Conservation (phyloP, 2,888 invertebrate species). For the Dynastes tityus region DNA sequence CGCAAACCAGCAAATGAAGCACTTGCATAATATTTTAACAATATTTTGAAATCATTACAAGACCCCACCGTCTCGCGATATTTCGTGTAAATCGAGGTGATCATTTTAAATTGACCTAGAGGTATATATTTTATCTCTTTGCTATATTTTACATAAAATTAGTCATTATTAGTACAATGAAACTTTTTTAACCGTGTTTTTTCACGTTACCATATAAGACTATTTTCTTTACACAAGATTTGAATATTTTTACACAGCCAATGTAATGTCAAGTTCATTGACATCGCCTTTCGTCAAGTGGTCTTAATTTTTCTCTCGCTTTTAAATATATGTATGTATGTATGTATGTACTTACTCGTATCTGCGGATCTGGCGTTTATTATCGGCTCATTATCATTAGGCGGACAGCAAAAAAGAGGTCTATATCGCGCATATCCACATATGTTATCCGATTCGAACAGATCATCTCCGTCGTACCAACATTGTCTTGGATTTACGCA, state of each 20-base stretch:
- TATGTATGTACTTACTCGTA: conserved; percentile 11
- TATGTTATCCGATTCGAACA: conserved; percentile 27
- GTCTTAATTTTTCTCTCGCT: not conserved
- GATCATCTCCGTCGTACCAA: conserved; percentile 32
- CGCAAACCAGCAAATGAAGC: too few species aligned
- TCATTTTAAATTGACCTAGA: too few species aligned
- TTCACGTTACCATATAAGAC: too few species aligned
- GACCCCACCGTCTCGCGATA: too few species aligned
- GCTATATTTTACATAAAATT: too few species aligned
- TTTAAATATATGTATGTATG: not conserved
- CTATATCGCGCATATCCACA: conserved; percentile 10
- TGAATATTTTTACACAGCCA: not conserved
- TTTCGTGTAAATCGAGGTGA: too few species aligned
- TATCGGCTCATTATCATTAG: not conserved
- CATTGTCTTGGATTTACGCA: conserved; percentile 26
- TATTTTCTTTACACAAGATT: too few species aligned
- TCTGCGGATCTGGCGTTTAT: not conserved
- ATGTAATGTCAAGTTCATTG: conserved; percentile 17
- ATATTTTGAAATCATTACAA: too few species aligned
- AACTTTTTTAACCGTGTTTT: too few species aligned
- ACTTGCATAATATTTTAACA: too few species aligned
- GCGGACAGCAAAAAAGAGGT: conserved; percentile 22
- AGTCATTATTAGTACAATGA: too few species aligned
- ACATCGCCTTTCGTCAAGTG: not conserved
- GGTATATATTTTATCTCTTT: too few species aligned